Evolutionary conservation across 2,797 vertebrate genomes (phyloP), one percentile per base, ranked within the genome.

Genomic region (Enteromius radiatus): DNA sequence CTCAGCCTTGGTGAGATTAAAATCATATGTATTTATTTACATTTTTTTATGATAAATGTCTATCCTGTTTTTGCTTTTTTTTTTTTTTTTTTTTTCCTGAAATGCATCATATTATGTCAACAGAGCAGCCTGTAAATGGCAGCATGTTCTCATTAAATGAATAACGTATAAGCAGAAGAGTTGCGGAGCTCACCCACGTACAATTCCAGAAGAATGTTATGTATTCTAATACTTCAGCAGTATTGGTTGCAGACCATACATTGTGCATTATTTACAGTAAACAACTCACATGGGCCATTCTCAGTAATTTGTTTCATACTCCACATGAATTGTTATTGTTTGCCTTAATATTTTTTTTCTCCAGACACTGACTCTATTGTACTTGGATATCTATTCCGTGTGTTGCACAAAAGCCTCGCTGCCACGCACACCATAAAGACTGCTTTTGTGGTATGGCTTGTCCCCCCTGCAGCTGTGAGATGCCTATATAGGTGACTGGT

Each of bases 401-500:
- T 67, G 54, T 23, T 70, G 67, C 67, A 71, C 67, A 73, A 64
- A 71, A 82, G 71, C 63, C 67, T 59, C 1, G 21, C 28, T 47
- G 56, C 63, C 80, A 19, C 23, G 47, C 61, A 43, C 69, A 54
- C 41, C 38, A 33, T 33, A 52, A 75, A 68, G 56, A n/a, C 68
- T 59, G 56, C 43, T 84, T 71, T 83, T 78, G 19, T 31, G 49
- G 23, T 70, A n/a, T 67, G 47, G 73, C 80, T 75, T 45, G 49
- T 67, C 71, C 75, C 70, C 63, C 76, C 67, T 68, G 36, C 81
- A 78, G 68, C 80, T 82, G 76, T 6, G 59, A 85, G 41, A 67
- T 65, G 81, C 65, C 80, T 76, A 83, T 76, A 78, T 84, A 87
- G 84, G 87, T 86, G 84, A 86, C 71, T 77, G 26, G 74, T 85